Evolutionary conservation across 2,888 invertebrate genomes (phyloP).

Genomic region (Imbricaverruca yamaguchii): DNA sequence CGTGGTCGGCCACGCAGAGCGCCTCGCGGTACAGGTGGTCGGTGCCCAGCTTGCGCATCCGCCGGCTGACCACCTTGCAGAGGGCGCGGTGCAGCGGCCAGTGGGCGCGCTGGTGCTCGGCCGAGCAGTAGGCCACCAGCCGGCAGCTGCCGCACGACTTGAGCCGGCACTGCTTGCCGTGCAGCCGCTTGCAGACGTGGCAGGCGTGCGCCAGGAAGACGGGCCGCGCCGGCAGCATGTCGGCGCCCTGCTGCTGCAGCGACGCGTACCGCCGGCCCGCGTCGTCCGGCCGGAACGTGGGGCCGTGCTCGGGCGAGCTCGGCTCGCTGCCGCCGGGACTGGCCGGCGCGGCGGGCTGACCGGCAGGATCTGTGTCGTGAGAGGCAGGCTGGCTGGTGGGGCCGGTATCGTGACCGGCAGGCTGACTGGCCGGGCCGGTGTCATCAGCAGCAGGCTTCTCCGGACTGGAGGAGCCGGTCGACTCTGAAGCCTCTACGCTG

Average conservation of each 20-base stretch:
- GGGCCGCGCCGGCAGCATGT: conserved; percentile 4
- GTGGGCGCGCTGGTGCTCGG: conserved; percentile 26
- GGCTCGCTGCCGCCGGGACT: not conserved
- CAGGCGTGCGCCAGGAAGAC: conserved; percentile 17
- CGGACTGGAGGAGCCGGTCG: too few species aligned
- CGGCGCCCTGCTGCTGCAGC: not conserved
- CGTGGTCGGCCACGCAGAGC: not conserved
- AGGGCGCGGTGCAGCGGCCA: conserved; percentile 25
- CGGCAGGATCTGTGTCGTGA: not conserved
- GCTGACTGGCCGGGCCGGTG: too few species aligned
- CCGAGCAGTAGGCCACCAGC: conserved; percentile 26
- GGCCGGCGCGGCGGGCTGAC: not conserved
- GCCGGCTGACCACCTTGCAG: not conserved
- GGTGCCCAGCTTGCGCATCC: not conserved
- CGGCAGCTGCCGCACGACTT: conserved; percentile 26
- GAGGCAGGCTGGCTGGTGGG: not conserved
- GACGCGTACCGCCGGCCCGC: not conserved
- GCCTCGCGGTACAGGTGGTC: not conserved
- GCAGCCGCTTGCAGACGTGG: conserved; percentile 12
- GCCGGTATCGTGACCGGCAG: not conserved
- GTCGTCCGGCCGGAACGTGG: not conserved
- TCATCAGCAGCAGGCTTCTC: too few species aligned
- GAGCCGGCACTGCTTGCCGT: conserved; percentile 1
- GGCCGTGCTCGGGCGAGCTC: not conserved
- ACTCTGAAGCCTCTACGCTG: too few species aligned